phyloP scores from a whole-genome alignment of 1,140 invertebrate genomes.

The Drosophila repletoides region DNA sequence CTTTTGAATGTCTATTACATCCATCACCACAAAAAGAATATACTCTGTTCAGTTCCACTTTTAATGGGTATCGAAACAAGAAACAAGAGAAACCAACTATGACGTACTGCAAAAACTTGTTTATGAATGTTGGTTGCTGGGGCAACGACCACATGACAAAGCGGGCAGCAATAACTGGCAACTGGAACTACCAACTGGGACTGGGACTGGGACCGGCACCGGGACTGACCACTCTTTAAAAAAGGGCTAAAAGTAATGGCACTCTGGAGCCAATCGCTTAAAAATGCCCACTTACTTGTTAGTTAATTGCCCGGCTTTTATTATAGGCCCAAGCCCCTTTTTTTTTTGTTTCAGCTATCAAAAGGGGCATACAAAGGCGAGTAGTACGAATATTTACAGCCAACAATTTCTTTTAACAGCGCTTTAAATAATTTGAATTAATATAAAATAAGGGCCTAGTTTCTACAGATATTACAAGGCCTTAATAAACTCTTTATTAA shows the following conservation, averaged over 20 bases:
- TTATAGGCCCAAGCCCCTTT: constrained; percentile 3
- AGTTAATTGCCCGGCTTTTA: constrained; percentile 44
- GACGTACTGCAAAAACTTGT: constrained; percentile 69
- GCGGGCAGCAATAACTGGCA: constrained; percentile 46
- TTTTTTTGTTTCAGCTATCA: not conserved
- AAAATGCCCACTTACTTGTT: constrained; percentile 56
- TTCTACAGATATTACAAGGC: not conserved
- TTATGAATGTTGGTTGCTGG: constrained; percentile 75
- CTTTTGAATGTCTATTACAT: too few species aligned
- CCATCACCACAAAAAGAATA: too few species aligned
- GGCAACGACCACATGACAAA: constrained; percentile 75
- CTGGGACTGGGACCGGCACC: not conserved
- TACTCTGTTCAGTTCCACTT: too few species aligned
- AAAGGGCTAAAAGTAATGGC: not conserved
- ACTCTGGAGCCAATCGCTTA: constrained; percentile 16
- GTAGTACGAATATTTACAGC: not conserved
- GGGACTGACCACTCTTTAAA: not conserved
- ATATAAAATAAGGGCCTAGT: too few species aligned
- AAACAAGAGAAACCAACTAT: constrained; percentile 24
- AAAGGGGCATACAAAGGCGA: too few species aligned
- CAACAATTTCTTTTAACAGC: not conserved
- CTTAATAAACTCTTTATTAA: not conserved
- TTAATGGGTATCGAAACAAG: too few species aligned
- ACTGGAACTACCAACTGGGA: constrained; percentile 10
- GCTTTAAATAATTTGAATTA: not conserved